These are phyloP conservation scores for Sebastes minor DNA, from an alignment of 2,797 vertebrate species.

Conservation along the genomic window DNA sequence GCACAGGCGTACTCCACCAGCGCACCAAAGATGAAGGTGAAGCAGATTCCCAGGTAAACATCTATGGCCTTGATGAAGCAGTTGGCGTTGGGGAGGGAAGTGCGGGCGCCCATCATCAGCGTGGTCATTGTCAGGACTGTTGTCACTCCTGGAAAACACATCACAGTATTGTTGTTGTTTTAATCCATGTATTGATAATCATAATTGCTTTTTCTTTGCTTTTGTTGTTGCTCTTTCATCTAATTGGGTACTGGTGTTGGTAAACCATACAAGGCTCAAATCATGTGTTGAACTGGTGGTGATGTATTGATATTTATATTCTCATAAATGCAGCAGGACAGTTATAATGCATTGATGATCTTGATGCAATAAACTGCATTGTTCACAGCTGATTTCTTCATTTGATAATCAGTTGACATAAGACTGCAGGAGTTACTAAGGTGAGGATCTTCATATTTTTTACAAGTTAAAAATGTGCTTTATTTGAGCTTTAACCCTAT, in stretches of 20 bases:
- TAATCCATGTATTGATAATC: background rate
- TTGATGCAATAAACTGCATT: background rate
- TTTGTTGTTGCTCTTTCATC: background rate
- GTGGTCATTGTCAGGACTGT: conserved; percentile 98
- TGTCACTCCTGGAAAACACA: conserved; percentile 86
- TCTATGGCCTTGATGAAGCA: conserved; percentile 99
- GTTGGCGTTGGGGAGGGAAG: conserved; percentile 91
- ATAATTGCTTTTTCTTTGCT: background rate
- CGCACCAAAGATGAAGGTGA: conserved; percentile 93
- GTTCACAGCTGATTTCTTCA: background rate
- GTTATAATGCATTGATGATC: background rate
- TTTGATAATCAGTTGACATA: background rate
- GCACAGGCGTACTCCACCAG: conserved; percentile 91
- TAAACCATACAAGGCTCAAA: background rate
- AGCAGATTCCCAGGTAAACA: conserved; percentile 92
- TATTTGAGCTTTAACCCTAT: background rate
- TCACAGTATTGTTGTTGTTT: background rate
- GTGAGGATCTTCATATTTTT: background rate
- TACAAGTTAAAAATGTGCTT: background rate
- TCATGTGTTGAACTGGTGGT: background rate
- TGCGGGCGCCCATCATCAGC: conserved; percentile 93
- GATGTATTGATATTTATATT: background rate
- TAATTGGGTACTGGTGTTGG: background rate
- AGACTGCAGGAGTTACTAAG: background rate
- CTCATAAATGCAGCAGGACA: background rate